phyloP scores from a whole-genome alignment of 1,140 invertebrate species.

The Apis dorsata region DNA sequence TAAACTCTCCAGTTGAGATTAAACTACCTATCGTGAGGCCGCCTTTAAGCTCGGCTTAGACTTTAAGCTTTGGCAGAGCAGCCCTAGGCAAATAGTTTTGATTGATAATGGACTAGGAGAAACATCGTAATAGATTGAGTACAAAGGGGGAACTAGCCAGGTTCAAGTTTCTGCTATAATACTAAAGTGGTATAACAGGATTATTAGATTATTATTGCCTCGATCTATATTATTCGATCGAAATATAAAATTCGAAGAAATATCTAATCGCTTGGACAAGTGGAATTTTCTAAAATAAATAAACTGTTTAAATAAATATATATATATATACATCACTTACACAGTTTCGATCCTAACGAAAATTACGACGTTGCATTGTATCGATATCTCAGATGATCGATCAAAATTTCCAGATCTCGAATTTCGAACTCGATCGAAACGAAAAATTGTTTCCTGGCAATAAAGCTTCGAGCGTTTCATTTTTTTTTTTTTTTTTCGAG shows the following conservation, averaged over 20 bases:
- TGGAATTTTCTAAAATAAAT: background rate
- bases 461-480: constrained; percentile 45
- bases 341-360: no score
- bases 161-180: constrained; percentile 30
- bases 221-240: background rate
- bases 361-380: background rate
- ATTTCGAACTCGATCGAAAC: constrained; percentile 20
- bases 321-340: no score
- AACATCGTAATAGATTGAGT: constrained; percentile 53
- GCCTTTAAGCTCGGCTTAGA: constrained; percentile 45
- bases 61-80: constrained; percentile 50
- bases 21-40: constrained; percentile 41
- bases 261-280: background rate
- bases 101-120: constrained; percentile 34
- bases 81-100: constrained; percentile 42
- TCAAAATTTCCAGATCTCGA: constrained; percentile 1
- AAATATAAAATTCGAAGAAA: background rate
- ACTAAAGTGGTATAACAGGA: constrained; percentile 25
- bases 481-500: background rate
- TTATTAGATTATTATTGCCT: constrained; percentile 14
- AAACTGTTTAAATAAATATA: no score
- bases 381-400: background rate
- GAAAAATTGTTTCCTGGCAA: constrained; percentile 17
- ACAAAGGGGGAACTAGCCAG: constrained; percentile 28
- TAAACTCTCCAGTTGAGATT: constrained; percentile 49